Evolutionary conservation across 1,140 invertebrate species (phyloP).

Genomic region (Hycleus phaleratus): DNA sequence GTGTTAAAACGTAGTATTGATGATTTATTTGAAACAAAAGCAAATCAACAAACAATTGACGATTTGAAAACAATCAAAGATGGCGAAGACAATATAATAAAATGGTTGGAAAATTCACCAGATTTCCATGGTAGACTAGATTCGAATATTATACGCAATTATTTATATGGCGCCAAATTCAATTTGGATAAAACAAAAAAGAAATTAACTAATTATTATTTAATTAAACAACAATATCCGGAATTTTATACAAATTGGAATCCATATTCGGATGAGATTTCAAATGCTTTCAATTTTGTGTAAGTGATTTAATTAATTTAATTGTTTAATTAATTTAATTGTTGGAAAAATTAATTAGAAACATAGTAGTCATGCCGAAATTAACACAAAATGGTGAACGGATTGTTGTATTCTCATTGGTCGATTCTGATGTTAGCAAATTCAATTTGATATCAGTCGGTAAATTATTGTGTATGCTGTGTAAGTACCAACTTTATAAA

Average conservation of each 20-base stretch:
- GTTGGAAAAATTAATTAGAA: conserved; percentile 16
- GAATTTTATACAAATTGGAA: conserved; percentile 38
- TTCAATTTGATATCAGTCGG: conserved; percentile 47
- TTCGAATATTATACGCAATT: conserved; percentile 34
- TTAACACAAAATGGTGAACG: conserved; percentile 48
- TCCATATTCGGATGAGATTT: conserved; percentile 30
- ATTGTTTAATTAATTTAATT: not conserved
- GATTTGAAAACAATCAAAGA: no score
- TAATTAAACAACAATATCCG: conserved; percentile 33
- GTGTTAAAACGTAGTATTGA: no score
- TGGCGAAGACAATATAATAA: no score
- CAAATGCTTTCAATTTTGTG: conserved; percentile 31
- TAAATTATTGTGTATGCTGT: conserved; percentile 48
- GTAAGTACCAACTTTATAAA: conserved; percentile 20
- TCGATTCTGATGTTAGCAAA: conserved; percentile 47
- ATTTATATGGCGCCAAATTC: conserved; percentile 42
- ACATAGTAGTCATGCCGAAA: conserved; percentile 43
- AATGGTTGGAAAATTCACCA: not conserved
- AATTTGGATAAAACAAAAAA: conserved; percentile 38
- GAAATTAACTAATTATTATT: conserved; percentile 41
- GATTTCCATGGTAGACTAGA: conserved; percentile 30
- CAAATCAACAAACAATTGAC: no score
- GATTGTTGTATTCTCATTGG: conserved; percentile 47
- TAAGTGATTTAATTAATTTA: conserved; percentile 18
- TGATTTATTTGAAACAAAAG: no score